Percentiles rank a stretch among this genome's conserved stretches.
These are phyloP conservation scores for Calliphora vomitoria DNA, from an alignment of 2,888 invertebrate species.

Conservation along the genomic window DNA sequence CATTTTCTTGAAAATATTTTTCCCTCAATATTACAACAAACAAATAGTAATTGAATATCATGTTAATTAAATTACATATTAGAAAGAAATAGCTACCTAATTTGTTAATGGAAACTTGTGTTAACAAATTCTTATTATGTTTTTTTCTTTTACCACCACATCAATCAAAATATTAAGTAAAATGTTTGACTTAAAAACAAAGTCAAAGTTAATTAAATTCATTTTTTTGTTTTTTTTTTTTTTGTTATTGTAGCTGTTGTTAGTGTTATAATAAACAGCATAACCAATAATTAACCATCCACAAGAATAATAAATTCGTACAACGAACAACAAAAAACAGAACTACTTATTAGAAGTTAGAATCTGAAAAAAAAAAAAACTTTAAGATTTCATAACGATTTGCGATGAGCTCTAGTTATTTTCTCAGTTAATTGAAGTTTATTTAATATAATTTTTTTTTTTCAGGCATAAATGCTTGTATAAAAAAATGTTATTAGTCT, in stretches of 20 bases:
- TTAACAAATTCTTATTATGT: conserved; percentile 3
- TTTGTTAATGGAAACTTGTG: not conserved
- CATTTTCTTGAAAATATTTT: too few species aligned
- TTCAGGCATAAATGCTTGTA: not conserved
- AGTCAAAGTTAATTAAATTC: conserved; percentile 71
- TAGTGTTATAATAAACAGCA: conserved; percentile 37
- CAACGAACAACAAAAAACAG: conserved; percentile 21
- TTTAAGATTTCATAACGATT: conserved; percentile 73
- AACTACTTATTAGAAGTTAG: conserved; percentile 26
- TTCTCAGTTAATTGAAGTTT: conserved; percentile 72
- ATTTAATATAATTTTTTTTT: conserved; percentile 55
- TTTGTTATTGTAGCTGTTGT: conserved; percentile 16
- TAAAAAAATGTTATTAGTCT: not conserved
- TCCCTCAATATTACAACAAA: too few species aligned
- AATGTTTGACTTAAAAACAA: conserved; percentile 53
- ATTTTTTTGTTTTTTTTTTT: conserved; percentile 7
- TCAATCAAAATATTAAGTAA: not conserved
- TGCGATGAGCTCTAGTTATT: conserved; percentile 76
- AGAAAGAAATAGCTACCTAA: not conserved
- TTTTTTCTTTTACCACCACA: conserved; percentile 28
- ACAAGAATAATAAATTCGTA: conserved; percentile 50
- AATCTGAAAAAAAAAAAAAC: conserved; percentile 43
- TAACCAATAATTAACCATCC: conserved; percentile 61
- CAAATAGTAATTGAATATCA: not conserved
- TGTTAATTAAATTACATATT: not conserved